phyloP scores from a whole-genome alignment of 1,140 invertebrate genomes.

The Bombus balteatus region DNA sequence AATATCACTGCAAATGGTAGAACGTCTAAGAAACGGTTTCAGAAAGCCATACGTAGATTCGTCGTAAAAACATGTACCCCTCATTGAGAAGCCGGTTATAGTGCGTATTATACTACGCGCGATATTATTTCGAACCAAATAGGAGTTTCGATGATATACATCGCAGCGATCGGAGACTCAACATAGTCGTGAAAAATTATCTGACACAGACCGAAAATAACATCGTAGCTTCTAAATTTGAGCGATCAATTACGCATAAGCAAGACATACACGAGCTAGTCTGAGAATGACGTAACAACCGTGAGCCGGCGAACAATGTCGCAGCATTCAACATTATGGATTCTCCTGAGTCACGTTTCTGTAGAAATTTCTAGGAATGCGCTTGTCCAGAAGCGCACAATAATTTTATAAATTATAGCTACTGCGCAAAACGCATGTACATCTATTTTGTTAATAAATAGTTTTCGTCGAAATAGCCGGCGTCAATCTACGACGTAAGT shows the following conservation, averaged over 20 bases:
- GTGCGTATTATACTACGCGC: background rate
- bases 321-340: background rate
- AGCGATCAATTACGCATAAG: slow-evolving; percentile 26
- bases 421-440: background rate
- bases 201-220: background rate
- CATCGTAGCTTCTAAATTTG: slow-evolving; percentile 22
- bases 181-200: background rate
- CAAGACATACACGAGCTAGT: background rate
- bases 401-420: background rate
- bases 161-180: too few species aligned
- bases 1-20: background rate
- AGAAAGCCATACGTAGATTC: background rate
- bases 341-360: background rate
- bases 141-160: too few species aligned
- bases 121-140: background rate
- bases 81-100: background rate
- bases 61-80: slow-evolving; percentile 7
- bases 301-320: slow-evolving; percentile 34
- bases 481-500: background rate
- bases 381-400: background rate
- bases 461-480: background rate
- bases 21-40: background rate
- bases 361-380: background rate
- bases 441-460: background rate
- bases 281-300: slow-evolving; percentile 31